A percentile compares a stretch with the other conserved stretches of the same genome.
phyloP scores from a whole-genome alignment of 2,888 invertebrate species.

The Mantis religiosa region DNA sequence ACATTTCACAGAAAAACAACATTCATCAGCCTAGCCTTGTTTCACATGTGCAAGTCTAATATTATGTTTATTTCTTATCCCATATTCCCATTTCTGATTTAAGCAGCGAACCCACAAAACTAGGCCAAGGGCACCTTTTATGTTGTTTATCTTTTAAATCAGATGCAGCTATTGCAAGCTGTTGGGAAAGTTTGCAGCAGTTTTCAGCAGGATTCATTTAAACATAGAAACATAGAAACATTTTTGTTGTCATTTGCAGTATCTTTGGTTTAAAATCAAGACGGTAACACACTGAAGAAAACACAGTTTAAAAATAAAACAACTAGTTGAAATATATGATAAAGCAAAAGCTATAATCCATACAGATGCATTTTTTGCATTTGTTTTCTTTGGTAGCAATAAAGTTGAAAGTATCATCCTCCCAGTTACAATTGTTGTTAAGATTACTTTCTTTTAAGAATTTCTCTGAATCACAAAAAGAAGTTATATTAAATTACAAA shows the following conservation, averaged over 20 bases:
- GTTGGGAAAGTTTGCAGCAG: neutral
- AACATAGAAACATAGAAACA: neutral
- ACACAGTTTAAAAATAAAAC: neutral
- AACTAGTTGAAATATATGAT: neutral
- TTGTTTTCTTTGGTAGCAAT: no score
- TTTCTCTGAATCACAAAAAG: no score
- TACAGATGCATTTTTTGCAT: no score
- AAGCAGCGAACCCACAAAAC: neutral
- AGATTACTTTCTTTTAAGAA: no score
- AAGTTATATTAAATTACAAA: no score
- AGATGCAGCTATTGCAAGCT: neutral
- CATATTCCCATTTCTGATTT: neutral
- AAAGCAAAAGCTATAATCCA: no score
- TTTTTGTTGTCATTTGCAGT: neutral
- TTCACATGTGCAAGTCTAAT: neutral
- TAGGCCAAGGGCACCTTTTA: neutral
- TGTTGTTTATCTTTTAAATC: neutral
- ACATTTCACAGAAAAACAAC: neutral
- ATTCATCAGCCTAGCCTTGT: neutral
- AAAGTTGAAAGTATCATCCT: no score
- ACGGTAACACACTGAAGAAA: neutral
- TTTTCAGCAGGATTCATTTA: neutral
- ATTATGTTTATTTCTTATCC: neutral
- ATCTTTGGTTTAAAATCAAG: neutral
- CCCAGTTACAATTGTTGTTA: no score